phyloP scores from a whole-genome alignment of 2,888 invertebrate species.

The Notocelia uddmanniana region DNA sequence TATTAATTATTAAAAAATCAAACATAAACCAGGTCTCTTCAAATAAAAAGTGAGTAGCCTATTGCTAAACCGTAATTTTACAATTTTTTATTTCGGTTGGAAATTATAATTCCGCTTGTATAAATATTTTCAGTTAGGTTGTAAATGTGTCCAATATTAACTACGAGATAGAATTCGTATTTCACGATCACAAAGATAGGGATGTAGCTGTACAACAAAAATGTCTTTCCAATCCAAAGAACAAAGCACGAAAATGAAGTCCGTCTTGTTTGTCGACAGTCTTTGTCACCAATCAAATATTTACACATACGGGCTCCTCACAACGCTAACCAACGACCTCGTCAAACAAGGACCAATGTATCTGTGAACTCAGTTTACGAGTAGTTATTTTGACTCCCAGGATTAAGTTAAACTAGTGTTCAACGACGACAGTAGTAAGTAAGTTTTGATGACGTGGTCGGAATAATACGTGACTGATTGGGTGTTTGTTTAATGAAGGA shows the following conservation, averaged over 20 bases:
- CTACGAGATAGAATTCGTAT: no score
- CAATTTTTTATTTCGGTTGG: no score
- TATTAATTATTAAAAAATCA: no score
- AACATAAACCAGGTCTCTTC: no score
- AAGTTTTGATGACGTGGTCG: conserved; percentile 43
- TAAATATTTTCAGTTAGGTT: no score
- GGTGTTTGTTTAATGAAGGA: conserved; percentile 45
- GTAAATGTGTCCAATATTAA: no score
- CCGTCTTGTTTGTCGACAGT: conserved; percentile 51
- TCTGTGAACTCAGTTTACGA: neutral
- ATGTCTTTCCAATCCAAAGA: conserved; percentile 18
- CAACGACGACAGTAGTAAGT: conserved; percentile 35
- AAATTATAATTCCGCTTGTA: no score
- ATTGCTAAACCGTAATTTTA: no score
- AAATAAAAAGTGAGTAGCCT: no score
- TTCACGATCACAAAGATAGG: no score
- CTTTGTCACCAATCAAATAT: conserved; percentile 58
- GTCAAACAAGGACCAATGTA: neutral
- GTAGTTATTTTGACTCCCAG: neutral
- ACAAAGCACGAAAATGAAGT: conserved; percentile 39
- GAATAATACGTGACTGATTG: conserved; percentile 50
- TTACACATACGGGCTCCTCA: conserved; percentile 51
- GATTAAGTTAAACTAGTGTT: neutral
- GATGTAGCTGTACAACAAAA: neutral
- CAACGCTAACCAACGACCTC: neutral